Percentiles rank a stretch among this genome's conserved stretches.
Conservation (phyloP, 2,113 vertebrate genomes). For the Halichoeres trimaculatus region DNA sequence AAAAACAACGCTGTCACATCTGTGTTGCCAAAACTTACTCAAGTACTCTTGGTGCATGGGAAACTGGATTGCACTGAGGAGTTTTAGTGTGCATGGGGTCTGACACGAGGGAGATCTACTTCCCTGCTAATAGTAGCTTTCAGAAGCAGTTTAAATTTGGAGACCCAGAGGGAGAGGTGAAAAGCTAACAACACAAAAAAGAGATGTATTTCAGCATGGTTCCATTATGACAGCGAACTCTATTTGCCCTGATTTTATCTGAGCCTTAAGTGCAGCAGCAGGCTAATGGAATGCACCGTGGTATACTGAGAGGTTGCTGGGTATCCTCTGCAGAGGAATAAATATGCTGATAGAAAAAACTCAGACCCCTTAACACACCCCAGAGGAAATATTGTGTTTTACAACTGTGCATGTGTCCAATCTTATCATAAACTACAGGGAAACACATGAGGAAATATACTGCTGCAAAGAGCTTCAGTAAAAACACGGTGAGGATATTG, state of each 20-base stretch:
- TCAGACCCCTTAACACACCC: conserved; percentile 4
- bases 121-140: conserved; percentile 7
- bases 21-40: conserved; percentile 20
- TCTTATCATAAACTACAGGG: not conserved
- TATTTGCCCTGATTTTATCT: conserved; percentile 69
- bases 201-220: conserved; percentile 22
- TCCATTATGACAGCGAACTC: conserved; percentile 47
- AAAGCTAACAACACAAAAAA: conserved; percentile 2
- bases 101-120: not conserved
- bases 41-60: not conserved
- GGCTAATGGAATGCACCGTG: conserved; percentile 38
- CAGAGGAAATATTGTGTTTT: conserved; percentile 13
- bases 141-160: conserved; percentile 7
- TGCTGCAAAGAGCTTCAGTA: not conserved
- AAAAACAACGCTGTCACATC: not conserved
- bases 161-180: conserved; percentile 9
- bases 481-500: not conserved
- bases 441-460: conserved; percentile 1
- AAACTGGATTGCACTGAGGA: not conserved
- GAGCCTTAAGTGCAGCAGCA: conserved; percentile 42
- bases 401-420: conserved; percentile 12
- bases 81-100: no score
- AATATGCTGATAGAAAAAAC: conserved; percentile 17
- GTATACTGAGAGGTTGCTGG: conserved; percentile 5
- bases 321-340: conserved; percentile 16